Evolutionary conservation across 92 coral and sea anemone genomes (phyloP), one percentile per base, ranked within the genome.

Genomic region (Actinernus sp.): DNA sequence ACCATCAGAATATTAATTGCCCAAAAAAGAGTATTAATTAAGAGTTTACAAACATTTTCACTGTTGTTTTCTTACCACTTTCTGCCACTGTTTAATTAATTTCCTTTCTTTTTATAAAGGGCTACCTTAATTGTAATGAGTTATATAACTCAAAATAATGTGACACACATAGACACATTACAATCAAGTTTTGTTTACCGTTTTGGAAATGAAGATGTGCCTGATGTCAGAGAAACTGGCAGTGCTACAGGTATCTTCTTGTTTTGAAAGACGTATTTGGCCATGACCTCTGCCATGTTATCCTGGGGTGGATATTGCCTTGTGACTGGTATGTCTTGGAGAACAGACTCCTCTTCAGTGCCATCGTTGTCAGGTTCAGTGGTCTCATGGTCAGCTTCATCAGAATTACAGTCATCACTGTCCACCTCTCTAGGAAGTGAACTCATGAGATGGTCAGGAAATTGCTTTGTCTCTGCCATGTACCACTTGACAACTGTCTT

Each of bases 401-500:
- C 61, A n/a, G n/a, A n/a, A n/a, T n/a, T n/a, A n/a, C n/a, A n/a
- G n/a, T 56, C 46, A 31, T 44, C 71, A 44, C 30, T 47, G 45
- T 46, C 71, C 0, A 6, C 45, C 31, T 24, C 56, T 16, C 30
- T 31, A 45, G 25, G 46, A 3, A 37, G 20, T 58, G 64, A 58
- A 25, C 64, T 58, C 64, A 58, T 32, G 43, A 55, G 55, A 5
- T 48, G 73, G 46, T 49, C 54, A 12, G 69, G 40, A 29, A 31
- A 57, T 16, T 58, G 70, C 58, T 41, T 55, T 26, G 73, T 30
- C 36, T 71, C 55, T 58, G 30, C 46, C 37, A 63, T 28, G 61
- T 0, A 26, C 67, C 66, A 76, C 58, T 64, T 76, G 5, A 39
- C 83, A 65, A 76, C 17, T 13, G 63, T 63, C 34, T 76, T 76